phyloP scores from a whole-genome alignment of 2,113 vertebrate species.

The Oreochromis aureus region DNA sequence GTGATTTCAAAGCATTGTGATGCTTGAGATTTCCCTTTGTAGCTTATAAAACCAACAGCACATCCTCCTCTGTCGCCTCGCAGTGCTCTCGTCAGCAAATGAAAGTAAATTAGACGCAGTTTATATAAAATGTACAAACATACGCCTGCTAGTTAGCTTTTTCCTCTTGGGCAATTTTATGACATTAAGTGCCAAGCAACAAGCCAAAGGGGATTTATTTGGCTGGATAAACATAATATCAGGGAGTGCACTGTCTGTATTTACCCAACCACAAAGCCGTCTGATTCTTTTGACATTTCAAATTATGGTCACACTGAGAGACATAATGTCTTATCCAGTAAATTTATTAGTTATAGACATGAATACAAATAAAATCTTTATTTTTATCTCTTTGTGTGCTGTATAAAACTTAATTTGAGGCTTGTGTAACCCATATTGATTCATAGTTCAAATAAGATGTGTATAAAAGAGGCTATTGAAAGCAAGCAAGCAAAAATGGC shows the following conservation, averaged over 20 bases:
- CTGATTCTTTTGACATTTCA: background rate
- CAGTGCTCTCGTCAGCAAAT: background rate
- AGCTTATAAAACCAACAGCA: background rate
- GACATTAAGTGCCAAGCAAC: conserved; percentile 4
- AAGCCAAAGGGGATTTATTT: conserved; percentile 12
- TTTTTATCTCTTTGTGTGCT: background rate
- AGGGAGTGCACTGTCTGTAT: background rate
- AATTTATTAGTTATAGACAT: background rate
- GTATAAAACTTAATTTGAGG: background rate
- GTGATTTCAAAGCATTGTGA: background rate
- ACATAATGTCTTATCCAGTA: background rate
- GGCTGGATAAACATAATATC: conserved; percentile 1
- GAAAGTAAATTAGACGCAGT: background rate
- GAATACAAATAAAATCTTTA: background rate
- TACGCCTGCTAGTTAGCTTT: background rate
- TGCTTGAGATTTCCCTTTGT: background rate
- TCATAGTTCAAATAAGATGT: background rate
- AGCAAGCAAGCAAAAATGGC: background rate
- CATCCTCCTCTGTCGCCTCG: background rate
- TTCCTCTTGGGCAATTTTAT: background rate
- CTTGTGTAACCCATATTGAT: background rate
- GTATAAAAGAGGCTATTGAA: background rate
- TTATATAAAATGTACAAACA: background rate
- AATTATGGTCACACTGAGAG: background rate
- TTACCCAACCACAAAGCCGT: background rate